Base-by-base conservation (phyloP, 2,113 vertebrate species). In the Podiceps cristatus region DNA sequence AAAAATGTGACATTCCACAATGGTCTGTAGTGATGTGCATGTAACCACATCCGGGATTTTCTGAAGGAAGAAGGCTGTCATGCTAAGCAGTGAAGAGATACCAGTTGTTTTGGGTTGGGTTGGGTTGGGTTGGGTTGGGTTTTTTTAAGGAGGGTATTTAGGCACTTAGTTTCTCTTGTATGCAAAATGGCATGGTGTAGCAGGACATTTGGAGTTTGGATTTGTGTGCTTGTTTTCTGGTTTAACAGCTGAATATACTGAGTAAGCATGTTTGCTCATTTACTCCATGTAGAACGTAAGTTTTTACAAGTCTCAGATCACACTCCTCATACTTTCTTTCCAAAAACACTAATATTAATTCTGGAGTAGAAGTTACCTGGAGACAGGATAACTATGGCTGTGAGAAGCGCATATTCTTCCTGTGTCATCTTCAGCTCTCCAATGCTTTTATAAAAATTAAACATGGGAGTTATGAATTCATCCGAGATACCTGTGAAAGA, bases 401-500 rank as follows among this genome's bases (percentile, higher is more conserved):
- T 99, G 62, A 99, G 99, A 42, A 99, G 97, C 24, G 99, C 99
- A 13, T 99, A 99, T 96, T 99, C 99, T 92, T 99, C 99, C 91
- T 98, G 98, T 71, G 97, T 97, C 99, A 99, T 99, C 95, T 99
- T 99, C 85, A 99, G 96, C 74, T 99, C 98, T 49, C 99, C 98
- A 33, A 99, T 97, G 96, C 99, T 99, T 98, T 99, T 99, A 96
- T 99, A 99, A 98, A 99, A 99, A 97, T 99, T 99, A 96, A 99
- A 99, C 99, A 99, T 99, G 33, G 99, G 99, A 11, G 98, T 99
- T 96, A 99, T 99, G 62, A 99, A 99, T 83, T 99, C 99, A 81
- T 99, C 99, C 75, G 99, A 99, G 90, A 99, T 99, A 88, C 99
- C 99, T 99, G 86, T 27, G 31, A 76, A 40, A 58, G n/a, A n/a